Evolutionary conservation across 2,113 vertebrate genomes (phyloP).

Genomic region (Gadus macrocephalus): DNA sequence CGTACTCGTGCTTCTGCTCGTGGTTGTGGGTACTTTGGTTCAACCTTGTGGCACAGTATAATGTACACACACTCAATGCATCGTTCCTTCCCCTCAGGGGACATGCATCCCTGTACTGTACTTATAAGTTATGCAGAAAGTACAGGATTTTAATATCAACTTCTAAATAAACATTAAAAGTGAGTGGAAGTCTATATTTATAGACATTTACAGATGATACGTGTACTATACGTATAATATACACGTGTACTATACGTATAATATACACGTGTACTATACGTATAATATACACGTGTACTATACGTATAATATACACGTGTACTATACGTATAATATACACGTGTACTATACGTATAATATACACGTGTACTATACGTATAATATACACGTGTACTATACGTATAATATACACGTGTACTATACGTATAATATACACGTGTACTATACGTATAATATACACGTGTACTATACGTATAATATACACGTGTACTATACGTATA

Average conservation of each 20-base stretch:
- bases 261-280: neutral
- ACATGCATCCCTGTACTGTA: no score
- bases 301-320: neutral
- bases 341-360: neutral
- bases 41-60: no score
- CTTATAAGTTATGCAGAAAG: neutral
- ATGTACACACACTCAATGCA: no score
- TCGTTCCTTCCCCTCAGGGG: no score
- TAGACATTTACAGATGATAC: neutral
- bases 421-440: neutral
- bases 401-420: neutral
- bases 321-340: neutral
- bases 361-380: neutral
- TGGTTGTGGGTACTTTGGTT: no score
- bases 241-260: no score
- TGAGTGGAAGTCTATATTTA: neutral
- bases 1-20: no score
- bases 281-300: neutral
- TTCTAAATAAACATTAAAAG: neutral
- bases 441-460: neutral
- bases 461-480: neutral
- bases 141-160: no score
- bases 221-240: constrained; percentile 19
- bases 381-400: neutral
- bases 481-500: neutral